Conservation (phyloP, 2,113 vertebrate genomes). For the Epinephelus lanceolatus region DNA sequence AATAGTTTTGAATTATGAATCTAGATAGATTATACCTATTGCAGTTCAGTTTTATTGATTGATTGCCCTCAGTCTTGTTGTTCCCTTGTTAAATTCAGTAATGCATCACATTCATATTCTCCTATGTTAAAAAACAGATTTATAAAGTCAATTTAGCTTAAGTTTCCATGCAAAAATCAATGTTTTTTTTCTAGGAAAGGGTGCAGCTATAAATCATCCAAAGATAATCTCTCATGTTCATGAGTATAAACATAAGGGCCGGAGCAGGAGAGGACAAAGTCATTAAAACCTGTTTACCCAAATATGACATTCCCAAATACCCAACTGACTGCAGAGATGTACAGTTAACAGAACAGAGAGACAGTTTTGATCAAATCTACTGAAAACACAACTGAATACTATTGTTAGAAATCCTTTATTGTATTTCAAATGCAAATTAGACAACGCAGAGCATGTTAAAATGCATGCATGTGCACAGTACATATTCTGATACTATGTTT, state of each 20-base stretch:
- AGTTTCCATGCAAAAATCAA: background rate
- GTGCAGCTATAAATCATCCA: background rate
- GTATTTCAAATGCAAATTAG: constrained; percentile 52
- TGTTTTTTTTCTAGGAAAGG: background rate
- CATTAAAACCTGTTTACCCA: background rate
- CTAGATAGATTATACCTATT: background rate
- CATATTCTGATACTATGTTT: constrained; percentile 48
- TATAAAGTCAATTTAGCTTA: background rate
- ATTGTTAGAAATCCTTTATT: constrained; percentile 69
- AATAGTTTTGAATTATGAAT: background rate
- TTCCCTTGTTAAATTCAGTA: too few relatives aligned
- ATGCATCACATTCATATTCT: background rate
- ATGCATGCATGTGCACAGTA: constrained; percentile 31
- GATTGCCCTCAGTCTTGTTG: background rate
- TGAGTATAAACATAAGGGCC: background rate
- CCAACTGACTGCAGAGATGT: background rate
- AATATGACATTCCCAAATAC: background rate
- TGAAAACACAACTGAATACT: background rate
- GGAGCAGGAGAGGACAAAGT: background rate
- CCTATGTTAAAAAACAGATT: background rate
- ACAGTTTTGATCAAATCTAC: background rate
- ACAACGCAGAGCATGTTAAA: constrained; percentile 38
- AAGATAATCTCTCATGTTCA: background rate
- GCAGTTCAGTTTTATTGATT: background rate
- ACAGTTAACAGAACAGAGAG: background rate